Conservation (phyloP, 2,113 vertebrate species). For the Microcebus lehilahytsara region DNA sequence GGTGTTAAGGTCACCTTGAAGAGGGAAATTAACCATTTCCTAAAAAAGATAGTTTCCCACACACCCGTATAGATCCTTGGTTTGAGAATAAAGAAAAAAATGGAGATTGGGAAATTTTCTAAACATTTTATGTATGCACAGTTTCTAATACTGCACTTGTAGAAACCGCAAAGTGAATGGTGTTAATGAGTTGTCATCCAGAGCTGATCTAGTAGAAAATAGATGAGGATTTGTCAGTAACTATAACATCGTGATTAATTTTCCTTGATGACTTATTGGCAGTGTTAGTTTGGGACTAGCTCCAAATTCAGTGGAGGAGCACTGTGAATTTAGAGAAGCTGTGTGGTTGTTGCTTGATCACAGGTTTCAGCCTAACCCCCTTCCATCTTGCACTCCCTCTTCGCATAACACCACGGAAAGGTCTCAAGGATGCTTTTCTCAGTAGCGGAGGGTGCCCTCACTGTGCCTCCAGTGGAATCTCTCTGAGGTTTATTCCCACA, state of each 20-base stretch:
- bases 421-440: not conserved
- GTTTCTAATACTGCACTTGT: not conserved
- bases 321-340: not conserved
- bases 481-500: not conserved
- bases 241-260: not conserved
- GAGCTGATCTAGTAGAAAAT: slow-evolving; percentile 25
- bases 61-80: not conserved
- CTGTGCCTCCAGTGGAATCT: not conserved
- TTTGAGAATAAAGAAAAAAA: slow-evolving; percentile 19
- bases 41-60: not conserved
- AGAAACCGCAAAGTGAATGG: not conserved
- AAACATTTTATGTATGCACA: not conserved
- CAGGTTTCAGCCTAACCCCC: not conserved
- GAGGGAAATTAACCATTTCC: not conserved
- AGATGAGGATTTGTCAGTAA: slow-evolving; percentile 45
- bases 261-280: not conserved
- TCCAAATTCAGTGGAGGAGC: not conserved
- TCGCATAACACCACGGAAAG: accelerated
- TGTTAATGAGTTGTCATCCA: not conserved
- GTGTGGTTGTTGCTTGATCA: not conserved
- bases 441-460: not conserved
- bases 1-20: not conserved
- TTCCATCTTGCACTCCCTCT: not conserved
- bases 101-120: not conserved
- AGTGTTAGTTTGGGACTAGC: not conserved